Evolutionary conservation across 2,797 vertebrate species (phyloP).

Genomic region (Glossophaga mutica): DNA sequence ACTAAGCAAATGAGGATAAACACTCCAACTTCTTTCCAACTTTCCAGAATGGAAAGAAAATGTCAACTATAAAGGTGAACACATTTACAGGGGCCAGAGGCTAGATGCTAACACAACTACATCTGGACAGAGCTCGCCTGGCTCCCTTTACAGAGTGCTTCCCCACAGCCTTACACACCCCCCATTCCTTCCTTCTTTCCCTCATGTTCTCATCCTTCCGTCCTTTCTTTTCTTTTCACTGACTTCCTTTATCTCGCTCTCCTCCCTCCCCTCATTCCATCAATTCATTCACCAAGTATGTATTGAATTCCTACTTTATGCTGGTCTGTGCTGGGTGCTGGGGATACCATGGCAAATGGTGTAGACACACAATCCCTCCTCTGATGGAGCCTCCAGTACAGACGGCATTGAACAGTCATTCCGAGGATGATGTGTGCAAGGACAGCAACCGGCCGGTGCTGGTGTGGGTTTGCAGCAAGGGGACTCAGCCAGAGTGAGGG

Average conservation of each 20-base stretch:
- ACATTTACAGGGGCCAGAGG: too few relatives aligned
- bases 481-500: not conserved
- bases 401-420: not conserved
- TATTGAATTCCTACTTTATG: not conserved
- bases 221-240: not conserved
- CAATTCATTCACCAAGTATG: not conserved
- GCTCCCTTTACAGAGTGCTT: not conserved
- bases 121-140: not conserved
- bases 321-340: not conserved
- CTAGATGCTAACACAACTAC: not conserved
- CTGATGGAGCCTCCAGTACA: not conserved
- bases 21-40: not conserved
- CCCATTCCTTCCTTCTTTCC: too few relatives aligned
- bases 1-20: not conserved
- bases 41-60: not conserved
- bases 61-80: not conserved
- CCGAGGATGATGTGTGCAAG: accelerated
- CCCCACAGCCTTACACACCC: not conserved
- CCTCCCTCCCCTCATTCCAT: not conserved
- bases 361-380: not conserved
- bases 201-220: not conserved
- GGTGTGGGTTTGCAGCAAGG: not conserved
- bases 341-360: too few relatives aligned
- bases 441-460: accelerated
- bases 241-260: not conserved